Evolutionary conservation across 2,113 vertebrate genomes (phyloP).

Genomic region (Natator depressus): DNA sequence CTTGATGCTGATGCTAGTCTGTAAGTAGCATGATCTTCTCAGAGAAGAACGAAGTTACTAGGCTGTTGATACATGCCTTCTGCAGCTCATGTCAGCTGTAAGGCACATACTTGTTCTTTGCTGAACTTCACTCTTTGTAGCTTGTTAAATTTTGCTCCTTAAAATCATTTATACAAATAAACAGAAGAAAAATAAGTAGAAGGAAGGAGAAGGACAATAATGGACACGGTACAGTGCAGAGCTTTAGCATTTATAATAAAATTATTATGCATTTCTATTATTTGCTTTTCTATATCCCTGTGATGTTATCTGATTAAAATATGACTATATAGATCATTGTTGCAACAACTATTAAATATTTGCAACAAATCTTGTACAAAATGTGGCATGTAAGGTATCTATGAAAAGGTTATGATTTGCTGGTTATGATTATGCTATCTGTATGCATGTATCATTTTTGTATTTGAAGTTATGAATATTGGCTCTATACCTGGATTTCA

Average conservation of each 20-base stretch:
- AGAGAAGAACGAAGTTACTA: slow-evolving; percentile 54
- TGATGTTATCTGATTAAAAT: too few relatives aligned
- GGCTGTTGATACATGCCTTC: slow-evolving; percentile 46
- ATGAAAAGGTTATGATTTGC: too few relatives aligned
- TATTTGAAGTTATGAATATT: too few relatives aligned
- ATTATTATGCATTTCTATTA: background rate
- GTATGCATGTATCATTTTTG: too few relatives aligned
- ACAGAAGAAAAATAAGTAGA: slow-evolving; percentile 39
- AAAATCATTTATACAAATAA: slow-evolving; percentile 29
- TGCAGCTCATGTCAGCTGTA: background rate
- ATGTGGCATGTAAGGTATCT: too few relatives aligned
- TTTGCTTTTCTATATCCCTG: background rate
- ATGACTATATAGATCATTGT: too few relatives aligned
- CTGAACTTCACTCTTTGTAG: background rate
- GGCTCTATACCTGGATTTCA: too few relatives aligned
- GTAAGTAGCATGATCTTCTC: slow-evolving; percentile 29
- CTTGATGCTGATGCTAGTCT: slow-evolving; percentile 43
- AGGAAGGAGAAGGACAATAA: slow-evolving; percentile 3
- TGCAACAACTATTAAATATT: too few relatives aligned
- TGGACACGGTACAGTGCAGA: background rate
- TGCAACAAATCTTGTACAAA: too few relatives aligned
- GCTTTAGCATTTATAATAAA: background rate
- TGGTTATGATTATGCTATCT: too few relatives aligned
- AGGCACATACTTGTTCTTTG: too few relatives aligned
- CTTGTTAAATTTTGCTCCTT: slow-evolving; percentile 50